These are phyloP conservation scores for Dicranocentrus wangi DNA, from an alignment of 2,888 invertebrate species.

Conservation along the genomic window DNA sequence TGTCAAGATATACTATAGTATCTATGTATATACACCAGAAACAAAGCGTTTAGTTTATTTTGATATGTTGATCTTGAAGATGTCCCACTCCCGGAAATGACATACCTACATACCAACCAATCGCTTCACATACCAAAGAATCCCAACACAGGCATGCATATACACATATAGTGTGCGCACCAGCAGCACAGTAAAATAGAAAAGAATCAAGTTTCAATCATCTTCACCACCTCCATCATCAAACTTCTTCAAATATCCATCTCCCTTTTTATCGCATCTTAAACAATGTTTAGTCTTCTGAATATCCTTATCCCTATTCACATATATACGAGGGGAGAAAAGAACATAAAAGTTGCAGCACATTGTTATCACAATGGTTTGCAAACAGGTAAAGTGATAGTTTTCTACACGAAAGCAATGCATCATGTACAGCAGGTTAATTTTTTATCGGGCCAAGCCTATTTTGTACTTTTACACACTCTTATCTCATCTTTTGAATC, in stretches of 20 bases:
- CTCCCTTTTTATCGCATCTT: conserved; percentile 9
- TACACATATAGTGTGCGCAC: conserved; percentile 22
- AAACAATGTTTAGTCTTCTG: conserved; percentile 12
- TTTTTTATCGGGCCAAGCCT: conserved; percentile 43
- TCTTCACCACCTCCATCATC: conserved; percentile 38
- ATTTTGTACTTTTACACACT: conserved; percentile 39
- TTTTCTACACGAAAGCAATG: conserved; percentile 8
- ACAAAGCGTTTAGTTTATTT: conserved; percentile 14
- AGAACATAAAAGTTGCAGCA: conserved; percentile 3
- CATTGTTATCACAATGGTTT: background rate
- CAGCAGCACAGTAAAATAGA: conserved; percentile 8
- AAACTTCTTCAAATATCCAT: conserved; percentile 32
- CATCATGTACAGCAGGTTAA: conserved; percentile 35
- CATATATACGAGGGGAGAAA: too few relatives aligned
- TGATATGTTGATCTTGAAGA: conserved; percentile 21
- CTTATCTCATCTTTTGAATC: conserved; percentile 25
- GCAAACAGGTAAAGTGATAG: conserved; percentile 3
- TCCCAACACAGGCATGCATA: conserved; percentile 27
- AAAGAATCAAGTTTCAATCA: conserved; percentile 59
- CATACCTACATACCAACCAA: conserved; percentile 47
- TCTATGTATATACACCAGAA: conserved; percentile 28
- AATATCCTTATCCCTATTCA: background rate
- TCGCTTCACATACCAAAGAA: conserved; percentile 8
- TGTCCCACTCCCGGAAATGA: conserved; percentile 58
- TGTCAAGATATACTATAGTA: conserved; percentile 23